Percentiles rank a stretch among this genome's conserved stretches.
These are phyloP conservation scores for Benthosema pterotum DNA, from an alignment of 2,797 vertebrate genomes.

Conservation along the genomic window DNA sequence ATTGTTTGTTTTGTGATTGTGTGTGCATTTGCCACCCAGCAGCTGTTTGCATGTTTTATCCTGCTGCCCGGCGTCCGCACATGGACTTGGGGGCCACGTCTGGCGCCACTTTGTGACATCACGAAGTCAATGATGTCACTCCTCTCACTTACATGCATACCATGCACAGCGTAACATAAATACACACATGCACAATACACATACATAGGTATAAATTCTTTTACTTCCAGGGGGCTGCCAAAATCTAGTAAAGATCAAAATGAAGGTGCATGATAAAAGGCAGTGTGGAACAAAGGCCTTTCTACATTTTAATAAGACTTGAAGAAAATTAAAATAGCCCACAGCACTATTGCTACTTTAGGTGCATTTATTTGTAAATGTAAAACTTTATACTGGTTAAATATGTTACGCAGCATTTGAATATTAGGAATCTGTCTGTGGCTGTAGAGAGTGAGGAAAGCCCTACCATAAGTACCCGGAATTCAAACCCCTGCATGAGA, in stretches of 20 bases:
- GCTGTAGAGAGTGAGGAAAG: too few species aligned
- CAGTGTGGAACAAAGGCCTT: neutral
- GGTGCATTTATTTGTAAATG: too few species aligned
- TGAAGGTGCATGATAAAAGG: too few species aligned
- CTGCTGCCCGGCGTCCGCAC: constrained; percentile 41
- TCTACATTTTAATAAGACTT: neutral
- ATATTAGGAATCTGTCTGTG: too few species aligned
- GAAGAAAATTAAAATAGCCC: neutral
- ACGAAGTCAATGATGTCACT: constrained; percentile 27
- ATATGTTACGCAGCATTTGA: too few species aligned
- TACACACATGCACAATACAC: neutral
- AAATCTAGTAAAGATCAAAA: too few species aligned
- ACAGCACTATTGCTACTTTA: neutral
- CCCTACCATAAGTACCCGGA: too few species aligned
- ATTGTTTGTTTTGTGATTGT: neutral
- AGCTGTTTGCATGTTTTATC: constrained; percentile 77
- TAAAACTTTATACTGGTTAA: too few species aligned
- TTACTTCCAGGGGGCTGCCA: too few species aligned
- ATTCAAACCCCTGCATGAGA: too few species aligned
- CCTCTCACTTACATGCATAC: neutral
- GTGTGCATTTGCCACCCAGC: constrained; percentile 64
- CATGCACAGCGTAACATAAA: constrained; percentile 1
- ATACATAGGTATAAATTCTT: neutral
- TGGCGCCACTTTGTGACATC: constrained; percentile 61
- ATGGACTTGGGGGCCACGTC: constrained; percentile 35